phyloP scores from a whole-genome alignment of 2,797 vertebrate genomes.

The Sorex maritimensis region DNA sequence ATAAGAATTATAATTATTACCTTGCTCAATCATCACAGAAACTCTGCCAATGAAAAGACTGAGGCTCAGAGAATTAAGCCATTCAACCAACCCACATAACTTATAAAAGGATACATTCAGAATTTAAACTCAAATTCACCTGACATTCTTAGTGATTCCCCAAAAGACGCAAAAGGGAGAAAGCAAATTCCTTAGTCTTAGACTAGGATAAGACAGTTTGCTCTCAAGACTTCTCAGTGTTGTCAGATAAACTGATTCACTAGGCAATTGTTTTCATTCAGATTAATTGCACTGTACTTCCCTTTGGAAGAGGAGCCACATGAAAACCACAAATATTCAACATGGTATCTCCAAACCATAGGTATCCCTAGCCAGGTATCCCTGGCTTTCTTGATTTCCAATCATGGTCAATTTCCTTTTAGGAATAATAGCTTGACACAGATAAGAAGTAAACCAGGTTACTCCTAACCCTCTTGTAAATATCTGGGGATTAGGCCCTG shows the following conservation, averaged over 20 bases:
- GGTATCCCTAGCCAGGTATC: not conserved
- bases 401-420: conserved; percentile 37
- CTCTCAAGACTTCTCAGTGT: conserved; percentile 13
- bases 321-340: conserved; percentile 39
- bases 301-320: not conserved
- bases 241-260: conserved; percentile 20
- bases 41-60: not conserved
- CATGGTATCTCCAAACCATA: not conserved
- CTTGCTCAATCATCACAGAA: conserved; percentile 75
- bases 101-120: conserved; percentile 5
- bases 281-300: not conserved
- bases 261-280: not conserved
- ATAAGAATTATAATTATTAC: conserved; percentile 74
- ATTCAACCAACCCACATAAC: not conserved
- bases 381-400: conserved; percentile 33
- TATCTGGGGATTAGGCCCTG: not conserved
- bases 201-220: not conserved
- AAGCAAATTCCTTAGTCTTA: not conserved
- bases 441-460: not conserved
- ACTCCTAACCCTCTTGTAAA: conserved; percentile 7
- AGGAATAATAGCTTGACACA: not conserved
- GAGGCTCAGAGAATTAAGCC: conserved; percentile 49
- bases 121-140: not conserved
- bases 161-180: conserved; percentile 7
- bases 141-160: not conserved